phyloP scores from a whole-genome alignment of 1,140 invertebrate genomes.

The Argopecten irradians region DNA sequence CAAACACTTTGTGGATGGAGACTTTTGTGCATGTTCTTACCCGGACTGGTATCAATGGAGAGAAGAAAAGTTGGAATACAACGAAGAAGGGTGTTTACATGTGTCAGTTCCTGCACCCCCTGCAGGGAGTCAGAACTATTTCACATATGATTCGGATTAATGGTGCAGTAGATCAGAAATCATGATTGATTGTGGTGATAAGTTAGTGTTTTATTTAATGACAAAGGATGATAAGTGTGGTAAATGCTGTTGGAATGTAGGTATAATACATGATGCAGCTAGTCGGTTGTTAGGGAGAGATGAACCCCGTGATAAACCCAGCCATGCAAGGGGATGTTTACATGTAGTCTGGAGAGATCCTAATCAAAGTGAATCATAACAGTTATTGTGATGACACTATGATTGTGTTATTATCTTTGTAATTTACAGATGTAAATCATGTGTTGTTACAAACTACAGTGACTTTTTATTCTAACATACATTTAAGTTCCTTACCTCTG shows the following conservation, averaged over 20 bases:
- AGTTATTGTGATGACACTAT: not conserved
- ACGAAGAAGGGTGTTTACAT: no score
- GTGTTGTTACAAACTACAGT: not conserved
- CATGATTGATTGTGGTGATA: not conserved
- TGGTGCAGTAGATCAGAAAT: not conserved
- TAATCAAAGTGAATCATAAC: conserved; percentile 5
- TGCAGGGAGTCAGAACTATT: no score
- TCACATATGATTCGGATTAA: no score
- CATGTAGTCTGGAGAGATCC: conserved; percentile 5
- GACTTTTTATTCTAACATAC: not conserved
- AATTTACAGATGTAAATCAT: conserved; percentile 9
- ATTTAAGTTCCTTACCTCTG: not conserved
- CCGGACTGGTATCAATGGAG: no score
- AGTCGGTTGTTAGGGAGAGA: not conserved
- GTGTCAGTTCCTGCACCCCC: no score
- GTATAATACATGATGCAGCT: conserved; percentile 17
- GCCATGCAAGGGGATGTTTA: conserved; percentile 2
- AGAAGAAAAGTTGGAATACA: no score
- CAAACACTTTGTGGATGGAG: no score
- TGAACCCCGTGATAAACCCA: not conserved
- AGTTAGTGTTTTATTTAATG: not conserved
- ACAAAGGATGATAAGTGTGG: conserved; percentile 21
- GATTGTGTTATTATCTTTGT: conserved; percentile 22
- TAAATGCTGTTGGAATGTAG: conserved; percentile 17
- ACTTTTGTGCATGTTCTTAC: no score